These are phyloP conservation scores for Dinoponera quadriceps DNA, from an alignment of 1,140 invertebrate genomes.

Conservation along the genomic window DNA sequence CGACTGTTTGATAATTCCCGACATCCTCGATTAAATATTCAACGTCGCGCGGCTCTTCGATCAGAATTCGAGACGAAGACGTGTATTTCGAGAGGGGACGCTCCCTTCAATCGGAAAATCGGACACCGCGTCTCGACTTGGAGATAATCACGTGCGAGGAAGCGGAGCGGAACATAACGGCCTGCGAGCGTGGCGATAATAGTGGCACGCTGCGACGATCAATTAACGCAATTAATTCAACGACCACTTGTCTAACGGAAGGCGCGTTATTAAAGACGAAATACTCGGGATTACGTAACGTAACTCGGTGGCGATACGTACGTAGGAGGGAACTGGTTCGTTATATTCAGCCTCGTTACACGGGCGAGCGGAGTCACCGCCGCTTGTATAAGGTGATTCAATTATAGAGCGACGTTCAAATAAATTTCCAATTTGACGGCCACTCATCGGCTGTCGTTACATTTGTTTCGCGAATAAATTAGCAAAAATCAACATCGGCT, in stretches of 20 bases:
- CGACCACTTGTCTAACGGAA: conserved; percentile 34
- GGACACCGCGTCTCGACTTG: neutral
- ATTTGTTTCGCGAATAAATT: conserved; percentile 30
- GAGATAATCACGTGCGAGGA: conserved; percentile 36
- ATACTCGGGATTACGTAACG: conserved; percentile 48
- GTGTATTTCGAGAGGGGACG: neutral
- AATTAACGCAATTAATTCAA: conserved; percentile 59
- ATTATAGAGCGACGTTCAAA: conserved; percentile 51
- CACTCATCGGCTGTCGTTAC: conserved; percentile 26
- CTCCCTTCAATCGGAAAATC: neutral
- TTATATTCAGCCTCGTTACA: conserved; percentile 45
- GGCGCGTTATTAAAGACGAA: conserved; percentile 50
- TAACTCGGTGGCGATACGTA: neutral
- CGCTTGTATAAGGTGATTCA: conserved; percentile 37
- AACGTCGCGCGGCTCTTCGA: neutral
- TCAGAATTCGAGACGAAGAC: neutral
- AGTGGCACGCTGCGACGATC: conserved; percentile 29
- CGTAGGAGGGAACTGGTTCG: conserved; percentile 24
- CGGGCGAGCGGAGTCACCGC: neutral
- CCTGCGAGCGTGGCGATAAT: neutral
- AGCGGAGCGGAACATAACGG: neutral
- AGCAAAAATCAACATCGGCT: conserved; percentile 37
- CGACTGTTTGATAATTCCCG: neutral
- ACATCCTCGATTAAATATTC: conserved; percentile 18
- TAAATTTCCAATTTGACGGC: conserved; percentile 51